Evolutionary conservation across 2,888 invertebrate genomes (phyloP).

Genomic region (Augiades crinisus): DNA sequence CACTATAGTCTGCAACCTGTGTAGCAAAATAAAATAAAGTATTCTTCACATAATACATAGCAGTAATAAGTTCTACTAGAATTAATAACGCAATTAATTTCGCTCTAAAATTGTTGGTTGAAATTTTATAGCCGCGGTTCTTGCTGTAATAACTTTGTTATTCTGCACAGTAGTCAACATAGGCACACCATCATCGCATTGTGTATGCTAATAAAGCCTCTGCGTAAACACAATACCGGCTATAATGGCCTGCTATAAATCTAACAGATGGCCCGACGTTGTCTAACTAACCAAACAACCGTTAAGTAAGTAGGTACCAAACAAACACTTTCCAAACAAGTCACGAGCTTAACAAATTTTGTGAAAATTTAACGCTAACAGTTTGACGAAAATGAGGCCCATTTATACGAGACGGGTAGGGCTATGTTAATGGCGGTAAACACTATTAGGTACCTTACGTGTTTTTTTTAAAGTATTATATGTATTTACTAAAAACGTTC

Average conservation of each 20-base stretch:
- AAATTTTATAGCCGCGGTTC: conserved; percentile 14
- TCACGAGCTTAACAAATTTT: conserved; percentile 44
- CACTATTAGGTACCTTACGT: too few species aligned
- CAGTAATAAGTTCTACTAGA: too few species aligned
- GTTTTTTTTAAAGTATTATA: too few species aligned
- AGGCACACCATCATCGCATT: conserved; percentile 15
- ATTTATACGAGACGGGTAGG: conserved; percentile 27
- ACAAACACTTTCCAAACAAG: conserved; percentile 39
- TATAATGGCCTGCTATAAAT: conserved; percentile 31
- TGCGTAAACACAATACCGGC: conserved; percentile 30
- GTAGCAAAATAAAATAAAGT: too few species aligned
- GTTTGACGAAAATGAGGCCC: conserved; percentile 41
- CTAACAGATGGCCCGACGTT: conserved; percentile 25
- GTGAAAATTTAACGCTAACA: conserved; percentile 45
- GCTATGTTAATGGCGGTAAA: neutral
- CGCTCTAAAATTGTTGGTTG: conserved; percentile 8
- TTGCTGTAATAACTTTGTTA: conserved; percentile 18
- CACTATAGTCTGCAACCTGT: too few species aligned
- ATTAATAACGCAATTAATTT: conserved; percentile 3
- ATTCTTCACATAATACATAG: too few species aligned
- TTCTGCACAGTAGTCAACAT: conserved; percentile 19
- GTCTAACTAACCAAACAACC: conserved; percentile 35
- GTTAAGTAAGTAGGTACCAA: conserved; percentile 32
- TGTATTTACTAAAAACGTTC: too few species aligned
- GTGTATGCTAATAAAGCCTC: conserved; percentile 26